These are phyloP conservation scores for Buphagus erythrorhynchus DNA, from an alignment of 2,797 vertebrate species.

Conservation along the genomic window DNA sequence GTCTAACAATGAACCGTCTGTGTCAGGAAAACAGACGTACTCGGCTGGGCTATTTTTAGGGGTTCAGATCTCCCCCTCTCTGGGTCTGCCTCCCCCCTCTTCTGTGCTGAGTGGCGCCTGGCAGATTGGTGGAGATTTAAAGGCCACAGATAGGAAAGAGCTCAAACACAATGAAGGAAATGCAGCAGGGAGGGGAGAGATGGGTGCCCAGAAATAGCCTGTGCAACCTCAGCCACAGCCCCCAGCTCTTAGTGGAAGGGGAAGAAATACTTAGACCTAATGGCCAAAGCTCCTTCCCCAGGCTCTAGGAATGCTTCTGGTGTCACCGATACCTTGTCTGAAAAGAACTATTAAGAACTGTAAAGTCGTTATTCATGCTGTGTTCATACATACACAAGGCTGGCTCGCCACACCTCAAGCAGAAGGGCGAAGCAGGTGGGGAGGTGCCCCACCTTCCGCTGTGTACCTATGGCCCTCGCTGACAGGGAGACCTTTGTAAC, in stretches of 20 bases:
- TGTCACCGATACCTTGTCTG: neutral
- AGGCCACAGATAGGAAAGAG: conserved; percentile 73
- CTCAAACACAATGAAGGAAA: conserved; percentile 68
- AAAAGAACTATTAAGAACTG: neutral
- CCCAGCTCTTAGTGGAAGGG: neutral
- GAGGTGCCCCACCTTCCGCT: neutral
- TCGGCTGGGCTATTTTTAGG: conserved; percentile 77
- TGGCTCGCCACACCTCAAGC: neutral
- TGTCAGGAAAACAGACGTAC: conserved; percentile 76
- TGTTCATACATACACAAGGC: neutral
- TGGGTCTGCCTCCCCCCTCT: conserved; percentile 12
- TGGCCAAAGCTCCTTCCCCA: neutral
- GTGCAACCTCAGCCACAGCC: rapidly evolving
- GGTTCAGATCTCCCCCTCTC: conserved; percentile 25
- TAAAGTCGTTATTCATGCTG: neutral
- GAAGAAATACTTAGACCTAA: neutral
- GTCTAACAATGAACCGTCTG: conserved; percentile 73
- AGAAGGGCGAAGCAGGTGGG: rapidly evolving
- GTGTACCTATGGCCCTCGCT: neutral
- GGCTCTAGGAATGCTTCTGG: neutral
- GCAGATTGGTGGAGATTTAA: conserved; percentile 75
- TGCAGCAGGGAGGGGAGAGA: conserved; percentile 30
- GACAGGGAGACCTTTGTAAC: neutral
- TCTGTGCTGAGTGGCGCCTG: conserved; percentile 74
- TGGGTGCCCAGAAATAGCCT: conserved; percentile 64